Evolutionary conservation across 2,888 invertebrate species (phyloP).

Genomic region (Limnephilus rhombicus): DNA sequence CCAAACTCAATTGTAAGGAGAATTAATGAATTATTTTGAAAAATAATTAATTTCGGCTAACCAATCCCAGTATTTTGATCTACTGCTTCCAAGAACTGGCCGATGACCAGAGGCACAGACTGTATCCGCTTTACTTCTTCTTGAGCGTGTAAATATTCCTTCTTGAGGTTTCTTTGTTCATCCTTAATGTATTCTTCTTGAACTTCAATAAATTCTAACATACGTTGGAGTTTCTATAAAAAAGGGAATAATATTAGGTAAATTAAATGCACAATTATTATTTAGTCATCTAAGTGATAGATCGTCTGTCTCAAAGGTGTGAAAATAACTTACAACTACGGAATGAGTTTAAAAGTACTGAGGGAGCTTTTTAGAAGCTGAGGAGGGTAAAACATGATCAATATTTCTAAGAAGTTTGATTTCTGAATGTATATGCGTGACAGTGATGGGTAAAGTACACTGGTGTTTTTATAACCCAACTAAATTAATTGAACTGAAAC

Average conservation of each 20-base stretch:
- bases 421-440: not conserved
- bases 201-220: slow-evolving; percentile 97
- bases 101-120: slow-evolving; percentile 98
- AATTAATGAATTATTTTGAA: not conserved
- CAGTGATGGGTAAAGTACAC: not conserved
- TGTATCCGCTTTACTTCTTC: slow-evolving; percentile 99
- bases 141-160: slow-evolving; percentile 99
- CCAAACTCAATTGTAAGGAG: too few relatives aligned
- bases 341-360: not conserved
- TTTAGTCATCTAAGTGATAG: not conserved
- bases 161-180: slow-evolving; percentile 98
- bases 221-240: slow-evolving; percentile 93
- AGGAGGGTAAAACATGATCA: not conserved
- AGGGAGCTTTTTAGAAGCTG: not conserved
- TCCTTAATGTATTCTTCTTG: slow-evolving; percentile 99
- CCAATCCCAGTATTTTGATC: slow-evolving; percentile 98
- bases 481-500: not conserved
- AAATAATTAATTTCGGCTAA: slow-evolving; percentile 65
- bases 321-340: not conserved
- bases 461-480: not conserved
- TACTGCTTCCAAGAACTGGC: slow-evolving; percentile 99
- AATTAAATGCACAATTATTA: not conserved
- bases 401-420: not conserved
- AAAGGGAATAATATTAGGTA: not conserved
- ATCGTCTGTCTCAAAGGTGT: not conserved